A percentile compares a stretch with the other conserved stretches of the same genome.
phyloP scores from a whole-genome alignment of 2,113 vertebrate species.

The Gallinago paraguaiae region DNA sequence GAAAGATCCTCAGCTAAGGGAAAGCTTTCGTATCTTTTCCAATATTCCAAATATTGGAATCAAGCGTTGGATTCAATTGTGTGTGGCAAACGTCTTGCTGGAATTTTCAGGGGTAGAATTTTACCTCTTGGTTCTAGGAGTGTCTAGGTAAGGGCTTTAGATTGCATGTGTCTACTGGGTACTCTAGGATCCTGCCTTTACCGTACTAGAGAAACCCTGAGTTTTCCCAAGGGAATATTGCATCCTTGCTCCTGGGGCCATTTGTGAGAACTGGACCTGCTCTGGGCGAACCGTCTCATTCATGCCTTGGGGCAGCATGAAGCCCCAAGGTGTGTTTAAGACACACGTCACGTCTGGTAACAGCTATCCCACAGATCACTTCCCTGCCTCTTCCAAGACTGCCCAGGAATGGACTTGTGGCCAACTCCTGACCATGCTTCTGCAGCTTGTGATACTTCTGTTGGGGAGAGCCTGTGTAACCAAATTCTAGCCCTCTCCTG shows the following conservation, averaged over 20 bases:
- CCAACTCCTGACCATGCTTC: neutral
- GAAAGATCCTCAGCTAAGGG: neutral
- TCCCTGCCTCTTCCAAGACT: neutral
- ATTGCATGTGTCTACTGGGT: accelerated
- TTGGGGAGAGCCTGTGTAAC: neutral
- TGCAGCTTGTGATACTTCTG: neutral
- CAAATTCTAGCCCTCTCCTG: neutral
- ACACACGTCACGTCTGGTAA: accelerated
- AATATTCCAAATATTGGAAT: neutral
- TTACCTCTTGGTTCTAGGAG: neutral
- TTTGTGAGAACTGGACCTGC: neutral
- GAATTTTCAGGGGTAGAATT: neutral
- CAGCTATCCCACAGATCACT: neutral
- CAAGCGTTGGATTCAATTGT: neutral
- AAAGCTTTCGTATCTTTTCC: neutral
- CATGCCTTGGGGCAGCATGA: accelerated
- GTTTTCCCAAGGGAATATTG: neutral
- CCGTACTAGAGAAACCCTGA: neutral
- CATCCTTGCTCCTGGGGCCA: neutral
- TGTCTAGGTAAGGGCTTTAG: neutral
- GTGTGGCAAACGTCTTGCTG: neutral
- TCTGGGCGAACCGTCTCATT: accelerated
- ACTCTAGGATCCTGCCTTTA: neutral
- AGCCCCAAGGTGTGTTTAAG: neutral
- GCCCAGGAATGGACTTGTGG: neutral